Conservation (phyloP, 2,797 vertebrate genomes). For the Moxostoma hubbsi region DNA sequence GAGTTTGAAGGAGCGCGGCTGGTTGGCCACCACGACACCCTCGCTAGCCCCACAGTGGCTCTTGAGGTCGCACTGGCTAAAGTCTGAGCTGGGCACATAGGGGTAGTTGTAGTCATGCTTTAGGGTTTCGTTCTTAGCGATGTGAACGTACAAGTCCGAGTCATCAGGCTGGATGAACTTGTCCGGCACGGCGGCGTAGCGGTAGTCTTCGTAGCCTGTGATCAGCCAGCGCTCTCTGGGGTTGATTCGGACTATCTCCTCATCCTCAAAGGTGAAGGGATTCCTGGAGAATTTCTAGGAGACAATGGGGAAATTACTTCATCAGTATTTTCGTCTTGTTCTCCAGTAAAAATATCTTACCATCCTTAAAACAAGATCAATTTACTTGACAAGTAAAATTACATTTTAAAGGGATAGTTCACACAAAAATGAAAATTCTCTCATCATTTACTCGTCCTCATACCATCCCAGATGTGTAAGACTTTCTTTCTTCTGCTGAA, state of each 20-base stretch:
- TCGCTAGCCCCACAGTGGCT: constrained; percentile 65
- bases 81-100: constrained; percentile 86
- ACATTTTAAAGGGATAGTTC: too few relatives aligned
- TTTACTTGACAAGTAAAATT: too few relatives aligned
- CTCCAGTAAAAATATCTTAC: too few relatives aligned
- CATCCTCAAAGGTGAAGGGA: constrained; percentile 90
- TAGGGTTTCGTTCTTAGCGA: constrained; percentile 87
- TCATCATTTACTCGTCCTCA: too few relatives aligned
- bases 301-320: constrained; percentile 69
- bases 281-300: constrained; percentile 84
- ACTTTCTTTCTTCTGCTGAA: too few relatives aligned
- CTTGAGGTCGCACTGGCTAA: constrained; percentile 80
- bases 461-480: too few relatives aligned
- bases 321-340: too few relatives aligned
- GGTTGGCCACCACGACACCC: constrained; percentile 79
- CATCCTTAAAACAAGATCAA: too few relatives aligned
- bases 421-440: too few relatives aligned
- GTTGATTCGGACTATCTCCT: constrained; percentile 97
- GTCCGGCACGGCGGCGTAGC: constrained; percentile 87
- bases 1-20: constrained; percentile 44
- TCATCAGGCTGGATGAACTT: constrained; percentile 86
- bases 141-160: constrained; percentile 89
- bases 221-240: constrained; percentile 93
- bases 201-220: constrained; percentile 95
- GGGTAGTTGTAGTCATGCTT: constrained; percentile 97